Evolutionary conservation across 2,113 vertebrate species (phyloP).

Genomic region (Mormyrus lacerda): DNA sequence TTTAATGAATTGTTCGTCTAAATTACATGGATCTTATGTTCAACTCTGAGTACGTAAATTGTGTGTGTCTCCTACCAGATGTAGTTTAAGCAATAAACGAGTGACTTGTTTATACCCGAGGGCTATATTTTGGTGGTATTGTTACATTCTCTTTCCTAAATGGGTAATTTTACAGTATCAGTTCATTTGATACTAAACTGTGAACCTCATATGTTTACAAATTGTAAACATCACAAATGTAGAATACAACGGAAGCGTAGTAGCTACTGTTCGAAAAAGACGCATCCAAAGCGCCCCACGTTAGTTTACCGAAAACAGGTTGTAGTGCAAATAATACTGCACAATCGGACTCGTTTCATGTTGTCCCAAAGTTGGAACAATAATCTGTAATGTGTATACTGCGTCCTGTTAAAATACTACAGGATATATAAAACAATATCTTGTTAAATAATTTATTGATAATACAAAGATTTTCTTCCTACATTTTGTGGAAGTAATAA

Average conservation of each 20-base stretch:
- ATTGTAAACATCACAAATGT: not conserved
- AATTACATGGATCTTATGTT: not conserved
- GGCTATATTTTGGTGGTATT: not conserved
- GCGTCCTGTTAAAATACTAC: not conserved
- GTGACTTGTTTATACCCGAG: not conserved
- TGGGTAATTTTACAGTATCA: not conserved
- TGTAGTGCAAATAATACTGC: not conserved
- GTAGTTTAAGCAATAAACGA: not conserved
- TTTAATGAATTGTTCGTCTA: not conserved
- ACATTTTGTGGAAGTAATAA: conserved; percentile 61
- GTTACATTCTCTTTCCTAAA: not conserved
- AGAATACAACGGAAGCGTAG: not conserved
- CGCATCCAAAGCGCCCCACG: not conserved
- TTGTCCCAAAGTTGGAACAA: not conserved
- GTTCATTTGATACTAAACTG: not conserved
- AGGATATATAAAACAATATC: conserved; percentile 32
- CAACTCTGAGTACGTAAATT: not conserved
- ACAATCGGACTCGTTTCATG: not conserved
- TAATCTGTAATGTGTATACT: not conserved
- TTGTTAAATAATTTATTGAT: conserved; percentile 73
- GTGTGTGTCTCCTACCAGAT: not conserved
- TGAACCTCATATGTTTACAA: not conserved
- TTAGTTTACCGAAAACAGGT: not conserved
- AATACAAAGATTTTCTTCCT: conserved; percentile 57
- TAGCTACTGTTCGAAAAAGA: not conserved